Evolutionary conservation across 2,888 invertebrate genomes (phyloP).

Genomic region (Zygothrica quintamaculata): DNA sequence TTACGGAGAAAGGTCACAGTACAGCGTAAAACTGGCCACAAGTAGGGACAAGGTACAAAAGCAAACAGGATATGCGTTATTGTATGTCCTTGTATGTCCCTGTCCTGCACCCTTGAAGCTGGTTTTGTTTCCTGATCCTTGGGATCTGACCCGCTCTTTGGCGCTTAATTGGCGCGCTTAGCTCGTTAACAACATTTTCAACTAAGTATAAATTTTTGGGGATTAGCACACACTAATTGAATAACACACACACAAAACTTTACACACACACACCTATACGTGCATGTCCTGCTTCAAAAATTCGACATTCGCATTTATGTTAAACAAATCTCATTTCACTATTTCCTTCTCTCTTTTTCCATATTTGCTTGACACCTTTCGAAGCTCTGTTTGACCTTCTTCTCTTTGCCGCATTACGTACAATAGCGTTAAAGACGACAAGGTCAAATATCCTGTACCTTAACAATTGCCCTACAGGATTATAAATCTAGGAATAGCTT

Average conservation of each 20-base stretch:
- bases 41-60: conserved; percentile 57
- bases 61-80: conserved; percentile 6
- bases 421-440: not conserved
- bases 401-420: not conserved
- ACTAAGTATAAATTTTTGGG: conserved; percentile 70
- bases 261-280: not conserved
- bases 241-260: conserved; percentile 58
- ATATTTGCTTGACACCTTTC: too few species aligned
- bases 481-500: too few species aligned
- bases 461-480: too few species aligned
- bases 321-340: conserved; percentile 40
- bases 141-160: conserved; percentile 16
- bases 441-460: too few species aligned
- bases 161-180: conserved; percentile 78
- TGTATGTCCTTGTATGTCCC: conserved; percentile 1
- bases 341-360: not conserved
- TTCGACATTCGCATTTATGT: conserved; percentile 58
- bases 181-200: conserved; percentile 77
- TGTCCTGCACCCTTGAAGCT: conserved; percentile 12
- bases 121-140: not conserved
- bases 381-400: conserved; percentile 22
- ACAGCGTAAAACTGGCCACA: conserved; percentile 46
- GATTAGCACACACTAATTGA: conserved; percentile 67
- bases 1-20: conserved; percentile 66
- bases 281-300: conserved; percentile 3